Conservation (phyloP, 2,113 vertebrate species). For the Gopherus flavomarginatus region DNA sequence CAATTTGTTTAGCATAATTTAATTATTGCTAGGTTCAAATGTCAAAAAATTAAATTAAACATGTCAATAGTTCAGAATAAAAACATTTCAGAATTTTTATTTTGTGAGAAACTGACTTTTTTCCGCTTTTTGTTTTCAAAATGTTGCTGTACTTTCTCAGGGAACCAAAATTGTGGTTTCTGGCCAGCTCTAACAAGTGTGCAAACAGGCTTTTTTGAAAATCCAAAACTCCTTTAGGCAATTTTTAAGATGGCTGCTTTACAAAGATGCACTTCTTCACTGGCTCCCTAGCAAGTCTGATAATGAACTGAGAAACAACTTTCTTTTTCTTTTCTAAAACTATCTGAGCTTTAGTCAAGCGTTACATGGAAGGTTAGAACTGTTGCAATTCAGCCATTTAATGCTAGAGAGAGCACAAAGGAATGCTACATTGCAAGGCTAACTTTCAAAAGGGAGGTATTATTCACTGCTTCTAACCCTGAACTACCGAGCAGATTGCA, state of each 20-base stretch:
- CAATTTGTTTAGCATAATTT: background rate
- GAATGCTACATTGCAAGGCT: background rate
- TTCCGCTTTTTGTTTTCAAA: background rate
- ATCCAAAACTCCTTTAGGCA: background rate
- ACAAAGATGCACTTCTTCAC: background rate
- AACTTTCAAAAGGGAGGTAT: conserved; percentile 1
- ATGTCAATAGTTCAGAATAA: background rate
- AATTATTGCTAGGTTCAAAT: background rate
- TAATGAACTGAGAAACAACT: background rate
- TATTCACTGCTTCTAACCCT: background rate
- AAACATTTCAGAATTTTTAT: background rate
- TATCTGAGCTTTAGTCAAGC: background rate
- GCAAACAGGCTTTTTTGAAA: background rate
- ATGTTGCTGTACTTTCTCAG: background rate
- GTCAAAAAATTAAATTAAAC: background rate
- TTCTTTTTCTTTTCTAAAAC: background rate
- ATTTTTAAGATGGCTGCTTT: background rate
- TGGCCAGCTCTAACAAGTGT: background rate
- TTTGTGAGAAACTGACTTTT: background rate
- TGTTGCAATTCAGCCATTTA: background rate
- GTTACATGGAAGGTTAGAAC: background rate
- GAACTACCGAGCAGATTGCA: background rate
- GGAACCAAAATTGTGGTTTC: background rate
- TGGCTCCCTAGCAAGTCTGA: background rate
- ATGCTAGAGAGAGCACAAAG: background rate